Evolutionary conservation across 1,140 invertebrate species (phyloP).

Genomic region (Venturia canescens): DNA sequence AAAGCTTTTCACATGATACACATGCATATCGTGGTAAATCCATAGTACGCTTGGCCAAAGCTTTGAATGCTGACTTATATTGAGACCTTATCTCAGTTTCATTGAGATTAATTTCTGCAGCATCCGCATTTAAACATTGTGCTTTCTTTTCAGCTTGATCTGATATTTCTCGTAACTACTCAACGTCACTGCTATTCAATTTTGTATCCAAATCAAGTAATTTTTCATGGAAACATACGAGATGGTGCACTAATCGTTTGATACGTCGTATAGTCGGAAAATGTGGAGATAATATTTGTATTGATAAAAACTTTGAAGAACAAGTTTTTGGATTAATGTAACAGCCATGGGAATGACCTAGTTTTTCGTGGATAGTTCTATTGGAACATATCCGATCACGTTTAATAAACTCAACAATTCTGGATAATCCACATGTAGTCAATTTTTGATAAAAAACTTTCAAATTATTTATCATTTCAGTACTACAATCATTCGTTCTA

Average conservation of each 20-base stretch:
- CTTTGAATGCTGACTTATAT: constrained; percentile 31
- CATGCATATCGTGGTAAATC: constrained; percentile 31
- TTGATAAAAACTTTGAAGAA: constrained; percentile 20
- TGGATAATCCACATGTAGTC: neutral
- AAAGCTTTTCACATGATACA: constrained; percentile 43
- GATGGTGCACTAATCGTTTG: neutral
- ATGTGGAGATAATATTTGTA: constrained; percentile 38
- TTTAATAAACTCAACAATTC: neutral
- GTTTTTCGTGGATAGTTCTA: constrained; percentile 2
- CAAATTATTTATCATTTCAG: neutral
- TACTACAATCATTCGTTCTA: constrained; percentile 1
- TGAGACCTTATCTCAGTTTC: constrained; percentile 19
- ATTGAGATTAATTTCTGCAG: constrained; percentile 38
- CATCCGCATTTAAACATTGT: constrained; percentile 8
- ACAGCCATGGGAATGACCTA: constrained; percentile 27
- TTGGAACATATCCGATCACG: constrained; percentile 16
- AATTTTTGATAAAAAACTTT: constrained; percentile 27
- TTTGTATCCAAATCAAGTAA: constrained; percentile 1
- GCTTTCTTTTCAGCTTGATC: constrained; percentile 29
- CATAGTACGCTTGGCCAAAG: constrained; percentile 16
- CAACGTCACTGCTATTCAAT: constrained; percentile 20
- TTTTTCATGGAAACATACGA: neutral
- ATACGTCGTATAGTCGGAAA: constrained; percentile 24
- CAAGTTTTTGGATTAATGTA: constrained; percentile 6
- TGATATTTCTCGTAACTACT: neutral